Percentiles rank a stretch among this genome's conserved stretches.
phyloP scores from a whole-genome alignment of 2,797 vertebrate genomes.

The Hapalemur alaotrensis region DNA sequence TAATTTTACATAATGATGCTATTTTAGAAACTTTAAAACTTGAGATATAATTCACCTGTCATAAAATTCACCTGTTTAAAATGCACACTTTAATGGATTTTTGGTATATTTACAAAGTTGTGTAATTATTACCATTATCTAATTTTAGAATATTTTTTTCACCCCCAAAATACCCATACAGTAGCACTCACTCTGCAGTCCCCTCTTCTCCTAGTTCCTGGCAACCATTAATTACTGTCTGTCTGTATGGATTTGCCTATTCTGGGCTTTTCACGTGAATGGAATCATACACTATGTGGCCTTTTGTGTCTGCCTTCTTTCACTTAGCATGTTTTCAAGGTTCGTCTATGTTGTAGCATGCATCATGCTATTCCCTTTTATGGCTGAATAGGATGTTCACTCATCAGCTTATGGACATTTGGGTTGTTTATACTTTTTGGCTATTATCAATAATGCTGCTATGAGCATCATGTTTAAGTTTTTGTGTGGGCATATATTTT shows the following conservation, averaged over 20 bases:
- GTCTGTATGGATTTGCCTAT: neutral
- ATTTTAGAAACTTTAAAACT: neutral
- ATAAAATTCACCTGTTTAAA: neutral
- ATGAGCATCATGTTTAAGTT: neutral
- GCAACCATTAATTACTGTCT: neutral
- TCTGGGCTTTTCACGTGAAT: neutral
- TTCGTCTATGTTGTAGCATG: neutral
- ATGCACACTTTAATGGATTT: neutral
- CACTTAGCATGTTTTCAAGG: neutral
- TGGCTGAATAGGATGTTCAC: neutral
- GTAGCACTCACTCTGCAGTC: no score
- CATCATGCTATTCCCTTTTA: neutral
- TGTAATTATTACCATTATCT: neutral
- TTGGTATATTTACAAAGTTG: neutral
- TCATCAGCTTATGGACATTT: neutral
- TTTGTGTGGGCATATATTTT: neutral
- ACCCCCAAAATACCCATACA: neutral
- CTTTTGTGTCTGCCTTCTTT: neutral
- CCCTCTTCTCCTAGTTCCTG: accelerated
- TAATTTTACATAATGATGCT: neutral
- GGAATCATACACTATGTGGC: neutral
- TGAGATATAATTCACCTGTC: neutral
- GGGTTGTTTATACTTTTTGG: neutral
- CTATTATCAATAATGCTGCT: neutral
- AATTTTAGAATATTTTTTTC: neutral